Base-by-base conservation (phyloP, 2,113 vertebrate species). In the Aldabrachelys gigantea region DNA sequence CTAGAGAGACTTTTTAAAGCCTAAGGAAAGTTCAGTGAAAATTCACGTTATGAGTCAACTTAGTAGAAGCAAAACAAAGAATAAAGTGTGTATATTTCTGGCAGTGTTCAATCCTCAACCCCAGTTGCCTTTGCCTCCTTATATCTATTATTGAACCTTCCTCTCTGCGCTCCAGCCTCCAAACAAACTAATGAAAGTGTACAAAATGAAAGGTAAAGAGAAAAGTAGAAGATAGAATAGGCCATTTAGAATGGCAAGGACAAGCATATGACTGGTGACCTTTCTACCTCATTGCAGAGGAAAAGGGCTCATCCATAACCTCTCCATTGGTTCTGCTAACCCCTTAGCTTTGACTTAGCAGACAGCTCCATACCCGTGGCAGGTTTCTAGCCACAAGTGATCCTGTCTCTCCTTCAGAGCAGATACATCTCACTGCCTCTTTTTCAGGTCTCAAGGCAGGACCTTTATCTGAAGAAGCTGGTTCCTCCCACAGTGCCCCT, bases 141-240 rank as follows among this genome's bases (percentile, higher is more conserved):
- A 0, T 92, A 85, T 59, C 25, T 12, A 35, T 89, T 90, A 54
- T 17, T 0, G 0, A 65, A 21, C 54, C 41, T 86, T 83, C 56
- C 56, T 59, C 54, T 56, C 56, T 59, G 56, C 25, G 27, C 25
- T 59, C 54, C 84, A 82, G 86, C 57, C 12, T 82, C 62, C 2
- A 49, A 29, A 14, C 9, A 29, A 49, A 24, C 44, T 49, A 57
- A 59, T 29, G 29, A 59, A 27, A 59, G 25, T 17, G 6, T 29
- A 59, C 56, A 59, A 59, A 59, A 59, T 29, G 56, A 59, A 59
- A 59, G 10, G 22, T 31, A 31, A 50, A 31, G 14, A 27, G 31
- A 49, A 10, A 91, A 81, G 50, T 8, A 11, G 31, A 22, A 22
- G 22, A 12, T 35, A 44, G 19, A 6, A 1, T 0, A 0, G 49